Percentiles rank a stretch among this genome's conserved stretches.
These are phyloP conservation scores for Pitta sordida DNA, from an alignment of 2,113 vertebrate genomes.

Conservation along the genomic window DNA sequence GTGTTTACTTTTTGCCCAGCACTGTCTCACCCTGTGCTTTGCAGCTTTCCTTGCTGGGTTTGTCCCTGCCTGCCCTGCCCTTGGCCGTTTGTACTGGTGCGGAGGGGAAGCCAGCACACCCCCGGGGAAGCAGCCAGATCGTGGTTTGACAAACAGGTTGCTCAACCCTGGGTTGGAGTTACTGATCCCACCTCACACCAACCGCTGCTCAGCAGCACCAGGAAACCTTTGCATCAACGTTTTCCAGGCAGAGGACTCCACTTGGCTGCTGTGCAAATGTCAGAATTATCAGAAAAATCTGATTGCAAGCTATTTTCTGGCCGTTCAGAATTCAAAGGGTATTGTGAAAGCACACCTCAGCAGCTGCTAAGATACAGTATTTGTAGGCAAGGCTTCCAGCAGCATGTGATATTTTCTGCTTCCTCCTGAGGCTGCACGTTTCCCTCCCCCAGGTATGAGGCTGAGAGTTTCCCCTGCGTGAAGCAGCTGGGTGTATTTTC, in stretches of 20 bases:
- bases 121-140: background rate
- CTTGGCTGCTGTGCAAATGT: background rate
- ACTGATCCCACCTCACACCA: background rate
- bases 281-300: background rate
- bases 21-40: background rate
- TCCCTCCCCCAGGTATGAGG: background rate
- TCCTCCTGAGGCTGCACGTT: background rate
- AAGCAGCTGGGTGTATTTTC: background rate
- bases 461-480: background rate
- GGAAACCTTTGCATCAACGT: rapidly evolving
- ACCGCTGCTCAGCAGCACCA: background rate
- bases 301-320: background rate
- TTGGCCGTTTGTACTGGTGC: background rate
- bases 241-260: background rate
- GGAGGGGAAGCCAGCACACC: background rate
- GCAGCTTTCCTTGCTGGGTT: background rate
- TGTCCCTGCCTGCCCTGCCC: background rate
- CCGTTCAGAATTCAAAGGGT: background rate
- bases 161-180: background rate
- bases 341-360: background rate
- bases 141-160: background rate
- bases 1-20: background rate
- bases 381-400: background rate
- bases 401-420: background rate
- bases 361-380: background rate